phyloP scores from a whole-genome alignment of 1,140 invertebrate species.

The Drosophila mojavensis region DNA sequence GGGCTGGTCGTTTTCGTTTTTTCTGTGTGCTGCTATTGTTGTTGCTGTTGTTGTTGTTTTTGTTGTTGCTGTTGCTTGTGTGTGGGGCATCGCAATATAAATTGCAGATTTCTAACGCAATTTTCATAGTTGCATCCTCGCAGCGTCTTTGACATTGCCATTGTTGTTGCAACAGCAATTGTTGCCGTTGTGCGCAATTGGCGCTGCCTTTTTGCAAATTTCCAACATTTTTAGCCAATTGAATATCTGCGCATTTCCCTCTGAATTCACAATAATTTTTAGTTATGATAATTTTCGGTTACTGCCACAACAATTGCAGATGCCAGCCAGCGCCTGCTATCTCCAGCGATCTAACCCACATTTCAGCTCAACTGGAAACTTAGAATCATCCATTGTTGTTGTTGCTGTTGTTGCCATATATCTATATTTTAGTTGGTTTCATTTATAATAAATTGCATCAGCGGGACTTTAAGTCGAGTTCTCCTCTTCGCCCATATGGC shows the following conservation, averaged over 20 bases:
- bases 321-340: conserved; percentile 23
- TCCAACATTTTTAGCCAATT: conserved; percentile 70
- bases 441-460: background rate
- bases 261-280: conserved; percentile 65
- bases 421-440: conserved; percentile 6
- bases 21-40: conserved; percentile 13
- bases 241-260: conserved; percentile 50
- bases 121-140: conserved; percentile 74
- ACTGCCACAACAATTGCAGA: conserved; percentile 55
- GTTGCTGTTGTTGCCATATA: background rate
- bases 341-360: conserved; percentile 57
- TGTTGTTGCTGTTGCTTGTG: conserved; percentile 22
- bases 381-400: conserved; percentile 6
- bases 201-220: conserved; percentile 76
- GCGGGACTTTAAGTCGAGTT: too few species aligned
- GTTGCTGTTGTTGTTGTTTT: background rate
- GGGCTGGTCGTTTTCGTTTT: conserved; percentile 19
- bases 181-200: conserved; percentile 58
- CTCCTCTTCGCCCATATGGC: too few species aligned
- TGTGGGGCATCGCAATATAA: conserved; percentile 73
- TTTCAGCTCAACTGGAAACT: conserved; percentile 13
- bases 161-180: conserved; percentile 52
- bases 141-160: conserved; percentile 68
- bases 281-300: conserved; percentile 76
- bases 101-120: conserved; percentile 83